A percentile compares a stretch with the other conserved stretches of the same genome.
Evolutionary conservation across 37 sponge, comb jelly and placozoan species (phyloP).

Genomic region (Amphimedon queenslandica): DNA sequence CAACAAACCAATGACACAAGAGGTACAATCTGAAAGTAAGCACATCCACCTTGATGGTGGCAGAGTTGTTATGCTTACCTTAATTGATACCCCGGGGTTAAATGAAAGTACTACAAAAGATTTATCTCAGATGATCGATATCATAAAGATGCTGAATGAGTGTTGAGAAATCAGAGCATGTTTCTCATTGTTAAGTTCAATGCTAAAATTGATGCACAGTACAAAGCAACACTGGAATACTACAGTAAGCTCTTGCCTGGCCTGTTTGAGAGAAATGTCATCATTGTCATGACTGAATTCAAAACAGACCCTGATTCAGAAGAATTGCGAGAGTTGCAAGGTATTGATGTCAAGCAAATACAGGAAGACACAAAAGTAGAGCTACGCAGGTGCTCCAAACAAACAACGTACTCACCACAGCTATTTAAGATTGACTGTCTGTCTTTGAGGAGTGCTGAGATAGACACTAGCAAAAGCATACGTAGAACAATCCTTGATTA

Average conservation of each 20-base stretch:
- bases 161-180: slow-evolving; percentile 3
- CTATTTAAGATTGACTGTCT: slow-evolving; percentile 31
- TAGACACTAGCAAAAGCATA: neutral
- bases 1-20: slow-evolving; percentile 31
- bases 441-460: slow-evolving; percentile 8
- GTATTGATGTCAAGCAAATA: slow-evolving; percentile 20
- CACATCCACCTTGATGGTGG: neutral
- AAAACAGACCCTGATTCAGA: slow-evolving; percentile 3
- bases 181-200: slow-evolving; percentile 22
- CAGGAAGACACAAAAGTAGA: too few species aligned
- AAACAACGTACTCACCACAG: slow-evolving; percentile 3
- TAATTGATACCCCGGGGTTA: slow-evolving; percentile 48
- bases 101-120: slow-evolving; percentile 26
- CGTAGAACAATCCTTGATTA: slow-evolving; percentile 8
- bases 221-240: slow-evolving; percentile 27
- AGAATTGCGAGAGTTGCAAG: neutral
- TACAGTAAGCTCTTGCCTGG: slow-evolving; percentile 28
- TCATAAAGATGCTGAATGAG: slow-evolving; percentile 8
- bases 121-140: slow-evolving; percentile 26
- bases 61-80: neutral
- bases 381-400: too few species aligned
- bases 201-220: slow-evolving; percentile 37
- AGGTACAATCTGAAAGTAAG: neutral
- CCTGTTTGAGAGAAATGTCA: slow-evolving; percentile 29
- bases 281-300: slow-evolving; percentile 33